Conservation (phyloP, 2,888 invertebrate genomes). For the Acronicta leporina region DNA sequence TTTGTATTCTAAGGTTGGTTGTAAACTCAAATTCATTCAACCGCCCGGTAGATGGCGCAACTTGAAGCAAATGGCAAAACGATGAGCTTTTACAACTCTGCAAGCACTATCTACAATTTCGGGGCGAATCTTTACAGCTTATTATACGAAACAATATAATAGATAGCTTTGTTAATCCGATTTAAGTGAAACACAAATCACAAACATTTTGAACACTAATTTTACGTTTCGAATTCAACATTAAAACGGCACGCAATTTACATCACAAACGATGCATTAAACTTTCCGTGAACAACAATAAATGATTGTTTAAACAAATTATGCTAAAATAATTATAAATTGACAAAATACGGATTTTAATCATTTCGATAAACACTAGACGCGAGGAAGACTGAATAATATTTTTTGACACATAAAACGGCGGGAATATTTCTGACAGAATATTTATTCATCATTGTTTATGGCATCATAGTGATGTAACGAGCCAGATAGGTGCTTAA, state of each 20-base stretch:
- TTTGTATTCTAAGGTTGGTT: conserved; percentile 22
- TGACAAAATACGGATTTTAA: conserved; percentile 39
- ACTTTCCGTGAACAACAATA: conserved; percentile 48
- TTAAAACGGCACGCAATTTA: conserved; percentile 51
- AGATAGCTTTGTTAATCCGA: conserved; percentile 69
- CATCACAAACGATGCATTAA: conserved; percentile 53
- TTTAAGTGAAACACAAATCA: conserved; percentile 65
- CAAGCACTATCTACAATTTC: conserved; percentile 49
- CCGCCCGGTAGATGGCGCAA: conserved; percentile 77
- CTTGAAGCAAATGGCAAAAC: conserved; percentile 74
- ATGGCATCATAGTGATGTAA: conserved; percentile 6
- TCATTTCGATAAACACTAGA: conserved; percentile 3
- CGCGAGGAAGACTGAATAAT: not conserved
- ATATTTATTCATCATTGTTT: not conserved
- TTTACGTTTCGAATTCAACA: conserved; percentile 42
- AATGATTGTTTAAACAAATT: conserved; percentile 49
- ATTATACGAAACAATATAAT: conserved; percentile 70
- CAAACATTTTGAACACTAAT: conserved; percentile 54
- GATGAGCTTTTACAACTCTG: conserved; percentile 62
- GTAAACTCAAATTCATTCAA: conserved; percentile 22
- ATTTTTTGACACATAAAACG: conserved; percentile 12
- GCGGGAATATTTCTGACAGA: conserved; percentile 19
- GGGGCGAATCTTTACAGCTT: conserved; percentile 65
- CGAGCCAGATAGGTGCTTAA: conserved; percentile 5
- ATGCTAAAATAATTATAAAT: conserved; percentile 44